Evolutionary conservation across 2,888 invertebrate genomes (phyloP).

Genomic region (Zootermopsis nevadensis): DNA sequence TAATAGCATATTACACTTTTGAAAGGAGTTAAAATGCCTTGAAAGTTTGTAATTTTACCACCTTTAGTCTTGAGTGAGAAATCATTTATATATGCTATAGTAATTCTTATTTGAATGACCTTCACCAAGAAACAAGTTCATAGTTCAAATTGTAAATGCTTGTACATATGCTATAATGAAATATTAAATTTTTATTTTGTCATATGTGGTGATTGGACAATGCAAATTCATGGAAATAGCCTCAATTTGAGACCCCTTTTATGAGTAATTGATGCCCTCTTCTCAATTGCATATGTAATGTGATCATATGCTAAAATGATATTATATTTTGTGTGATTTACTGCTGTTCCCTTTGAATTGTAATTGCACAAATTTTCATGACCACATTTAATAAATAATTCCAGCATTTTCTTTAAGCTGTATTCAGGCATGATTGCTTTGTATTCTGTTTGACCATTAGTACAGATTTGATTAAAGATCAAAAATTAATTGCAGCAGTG

Average conservation of each 20-base stretch:
- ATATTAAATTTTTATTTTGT: neutral
- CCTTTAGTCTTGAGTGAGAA: too few species aligned
- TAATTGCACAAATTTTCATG: neutral
- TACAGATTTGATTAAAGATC: neutral
- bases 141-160: neutral
- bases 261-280: neutral
- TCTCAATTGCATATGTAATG: neutral
- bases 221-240: neutral
- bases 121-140: neutral
- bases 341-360: neutral
- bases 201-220: neutral
- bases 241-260: neutral
- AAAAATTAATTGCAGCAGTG: neutral
- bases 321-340: constrained; percentile 14
- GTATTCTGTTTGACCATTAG: neutral
- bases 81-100: neutral
- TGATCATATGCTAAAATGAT: neutral
- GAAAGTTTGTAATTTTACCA: too few species aligned
- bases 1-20: too few species aligned
- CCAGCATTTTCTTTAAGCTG: neutral
- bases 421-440: constrained; percentile 9
- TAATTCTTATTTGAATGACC: neutral
- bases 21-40: too few species aligned
- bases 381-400: neutral
- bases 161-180: neutral